These are phyloP conservation scores for Agapostemon virescens DNA, from an alignment of 2,888 invertebrate genomes.

Conservation along the genomic window DNA sequence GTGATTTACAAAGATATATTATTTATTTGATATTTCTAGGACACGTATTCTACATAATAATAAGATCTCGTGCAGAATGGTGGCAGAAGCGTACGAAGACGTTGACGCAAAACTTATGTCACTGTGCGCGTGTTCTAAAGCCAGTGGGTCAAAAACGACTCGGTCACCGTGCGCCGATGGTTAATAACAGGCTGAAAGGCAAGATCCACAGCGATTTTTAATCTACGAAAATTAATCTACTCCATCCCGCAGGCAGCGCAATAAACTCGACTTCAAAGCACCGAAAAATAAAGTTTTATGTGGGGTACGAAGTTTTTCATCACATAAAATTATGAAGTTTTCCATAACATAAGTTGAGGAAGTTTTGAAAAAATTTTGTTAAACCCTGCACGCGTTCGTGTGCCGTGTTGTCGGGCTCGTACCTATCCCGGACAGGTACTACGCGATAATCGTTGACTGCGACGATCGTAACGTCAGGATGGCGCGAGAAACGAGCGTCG, in stretches of 20 bases:
- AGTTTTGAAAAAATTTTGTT: not conserved
- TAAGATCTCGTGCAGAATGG: too few relatives aligned
- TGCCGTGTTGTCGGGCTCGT: not conserved
- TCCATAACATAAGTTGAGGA: not conserved
- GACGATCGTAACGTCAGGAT: not conserved
- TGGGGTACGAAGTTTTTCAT: not conserved
- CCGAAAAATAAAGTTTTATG: not conserved
- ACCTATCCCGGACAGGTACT: not conserved
- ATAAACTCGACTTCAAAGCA: not conserved
- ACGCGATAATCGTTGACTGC: constrained; percentile 33
- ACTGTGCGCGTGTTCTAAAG: too few relatives aligned
- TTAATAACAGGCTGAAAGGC: not conserved
- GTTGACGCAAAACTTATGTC: too few relatives aligned
- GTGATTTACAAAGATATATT: too few relatives aligned
- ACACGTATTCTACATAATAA: too few relatives aligned
- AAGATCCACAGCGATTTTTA: not conserved
- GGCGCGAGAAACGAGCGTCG: constrained; percentile 1
- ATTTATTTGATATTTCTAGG: too few relatives aligned
- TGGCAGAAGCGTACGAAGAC: too few relatives aligned
- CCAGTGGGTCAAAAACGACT: too few relatives aligned
- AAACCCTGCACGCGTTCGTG: not conserved
- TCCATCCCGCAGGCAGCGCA: not conserved
- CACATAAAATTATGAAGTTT: not conserved
- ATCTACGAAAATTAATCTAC: not conserved
- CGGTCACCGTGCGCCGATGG: too few relatives aligned